Conservation (phyloP, 1,140 invertebrate genomes). For the Dinoponera quadriceps region DNA sequence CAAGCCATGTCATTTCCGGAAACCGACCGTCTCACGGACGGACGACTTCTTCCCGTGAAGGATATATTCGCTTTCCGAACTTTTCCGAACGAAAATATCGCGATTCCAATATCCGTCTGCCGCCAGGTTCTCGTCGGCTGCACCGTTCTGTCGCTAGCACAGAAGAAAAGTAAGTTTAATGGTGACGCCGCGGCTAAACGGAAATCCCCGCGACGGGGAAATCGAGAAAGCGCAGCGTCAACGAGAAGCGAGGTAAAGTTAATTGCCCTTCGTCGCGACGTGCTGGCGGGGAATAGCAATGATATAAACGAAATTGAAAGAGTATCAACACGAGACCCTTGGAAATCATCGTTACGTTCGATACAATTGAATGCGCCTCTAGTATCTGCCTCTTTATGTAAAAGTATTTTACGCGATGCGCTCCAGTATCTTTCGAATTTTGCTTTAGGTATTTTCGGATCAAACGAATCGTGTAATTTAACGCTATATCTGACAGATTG, state of each 20-base stretch:
- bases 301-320: conserved; percentile 1
- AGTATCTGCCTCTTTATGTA: background rate
- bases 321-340: background rate
- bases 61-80: conserved; percentile 60
- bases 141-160: background rate
- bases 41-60: conserved; percentile 25
- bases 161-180: conserved; percentile 50
- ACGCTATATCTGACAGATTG: too few species aligned
- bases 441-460: too few species aligned
- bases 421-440: too few species aligned
- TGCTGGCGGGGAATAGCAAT: background rate
- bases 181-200: conserved; percentile 12
- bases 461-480: too few species aligned
- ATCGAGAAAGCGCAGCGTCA: conserved; percentile 27
- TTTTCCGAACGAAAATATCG: conserved; percentile 54
- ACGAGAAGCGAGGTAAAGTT: conserved; percentile 19
- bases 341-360: background rate
- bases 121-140: background rate
- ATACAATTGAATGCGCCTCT: too few species aligned
- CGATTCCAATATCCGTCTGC: conserved; percentile 65
- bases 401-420: too few species aligned
- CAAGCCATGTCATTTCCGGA: conserved; percentile 22
- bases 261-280: conserved; percentile 29
- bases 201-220: conserved; percentile 36
- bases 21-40: background rate